These are phyloP conservation scores for Encarsia formosa DNA, from an alignment of 2,888 invertebrate species.

Conservation along the genomic window DNA sequence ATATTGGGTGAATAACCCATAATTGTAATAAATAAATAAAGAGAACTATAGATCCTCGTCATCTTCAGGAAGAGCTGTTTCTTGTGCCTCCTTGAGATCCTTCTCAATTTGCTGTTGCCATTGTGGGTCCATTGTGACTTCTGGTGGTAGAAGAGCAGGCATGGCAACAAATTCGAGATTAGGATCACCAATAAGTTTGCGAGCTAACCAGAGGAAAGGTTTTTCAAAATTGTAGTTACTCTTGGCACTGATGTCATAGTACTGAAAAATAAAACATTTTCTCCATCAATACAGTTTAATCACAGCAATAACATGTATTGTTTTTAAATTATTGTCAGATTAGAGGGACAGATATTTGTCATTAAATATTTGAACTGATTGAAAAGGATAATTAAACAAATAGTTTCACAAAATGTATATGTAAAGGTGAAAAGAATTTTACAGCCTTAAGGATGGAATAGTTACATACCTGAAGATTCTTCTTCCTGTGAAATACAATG, in stretches of 20 bases:
- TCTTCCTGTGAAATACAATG: slow-evolving; percentile 98
- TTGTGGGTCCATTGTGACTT: slow-evolving; percentile 97
- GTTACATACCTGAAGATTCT: slow-evolving; percentile 91
- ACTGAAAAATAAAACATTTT: slow-evolving; percentile 61
- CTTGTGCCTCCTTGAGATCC: slow-evolving; percentile 94
- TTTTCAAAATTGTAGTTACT: slow-evolving; percentile 99
- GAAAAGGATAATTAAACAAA: no score
- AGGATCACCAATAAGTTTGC: slow-evolving; percentile 97
- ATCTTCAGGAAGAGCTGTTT: slow-evolving; percentile 94
- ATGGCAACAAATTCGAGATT: slow-evolving; percentile 98
- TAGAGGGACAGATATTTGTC: slow-evolving; percentile 39
- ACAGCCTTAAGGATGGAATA: no score
- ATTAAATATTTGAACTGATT: no score
- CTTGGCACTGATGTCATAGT: slow-evolving; percentile 99
- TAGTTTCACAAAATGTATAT: no score
- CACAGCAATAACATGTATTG: slow-evolving; percentile 2
- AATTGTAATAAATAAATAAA: no score
- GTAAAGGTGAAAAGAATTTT: no score
- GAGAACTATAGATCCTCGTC: slow-evolving; percentile 85
- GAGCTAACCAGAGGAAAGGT: slow-evolving; percentile 97
- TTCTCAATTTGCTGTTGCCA: slow-evolving; percentile 96
- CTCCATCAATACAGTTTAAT: not conserved
- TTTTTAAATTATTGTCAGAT: slow-evolving; percentile 33
- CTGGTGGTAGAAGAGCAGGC: slow-evolving; percentile 97
- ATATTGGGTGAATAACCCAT: no score